Conservation (phyloP, 2,113 vertebrate genomes). For the Perca schrenkii region DNA sequence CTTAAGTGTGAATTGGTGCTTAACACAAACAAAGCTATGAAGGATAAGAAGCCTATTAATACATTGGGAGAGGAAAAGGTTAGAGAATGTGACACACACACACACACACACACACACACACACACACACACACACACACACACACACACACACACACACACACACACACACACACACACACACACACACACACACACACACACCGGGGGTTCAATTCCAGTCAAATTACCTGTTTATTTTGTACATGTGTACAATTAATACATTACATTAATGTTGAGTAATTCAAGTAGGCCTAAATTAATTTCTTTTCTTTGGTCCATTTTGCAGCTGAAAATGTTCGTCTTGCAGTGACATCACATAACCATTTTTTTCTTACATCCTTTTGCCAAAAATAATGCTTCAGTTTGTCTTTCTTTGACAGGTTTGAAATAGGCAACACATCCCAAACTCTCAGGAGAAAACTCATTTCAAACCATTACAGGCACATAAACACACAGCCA, state of each 20-base stretch:
- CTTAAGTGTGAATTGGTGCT: slow-evolving; percentile 11
- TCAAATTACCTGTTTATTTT: too few relatives aligned
- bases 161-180: too few relatives aligned
- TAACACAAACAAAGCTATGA: neutral
- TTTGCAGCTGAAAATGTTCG: neutral
- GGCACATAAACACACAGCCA: slow-evolving; percentile 51
- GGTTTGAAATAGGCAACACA: slow-evolving; percentile 52
- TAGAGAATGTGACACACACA: neutral
- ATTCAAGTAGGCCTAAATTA: neutral
- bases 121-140: too few relatives aligned
- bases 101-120: too few relatives aligned
- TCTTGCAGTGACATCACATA: slow-evolving; percentile 2
- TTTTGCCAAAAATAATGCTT: slow-evolving; percentile 11
- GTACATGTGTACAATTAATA: too few relatives aligned
- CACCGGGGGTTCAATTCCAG: too few relatives aligned
- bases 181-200: too few relatives aligned
- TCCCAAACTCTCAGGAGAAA: slow-evolving; percentile 57
- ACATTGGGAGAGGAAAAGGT: neutral
- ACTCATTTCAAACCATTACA: slow-evolving; percentile 70
- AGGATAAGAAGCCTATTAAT: neutral
- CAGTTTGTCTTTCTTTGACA: slow-evolving; percentile 42
- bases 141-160: too few relatives aligned
- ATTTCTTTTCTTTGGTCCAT: neutral
- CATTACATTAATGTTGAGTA: too few relatives aligned
- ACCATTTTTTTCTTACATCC: slow-evolving; percentile 11